Evolutionary conservation across 2,888 invertebrate genomes (phyloP).

Genomic region (Amphipoea lucens): DNA sequence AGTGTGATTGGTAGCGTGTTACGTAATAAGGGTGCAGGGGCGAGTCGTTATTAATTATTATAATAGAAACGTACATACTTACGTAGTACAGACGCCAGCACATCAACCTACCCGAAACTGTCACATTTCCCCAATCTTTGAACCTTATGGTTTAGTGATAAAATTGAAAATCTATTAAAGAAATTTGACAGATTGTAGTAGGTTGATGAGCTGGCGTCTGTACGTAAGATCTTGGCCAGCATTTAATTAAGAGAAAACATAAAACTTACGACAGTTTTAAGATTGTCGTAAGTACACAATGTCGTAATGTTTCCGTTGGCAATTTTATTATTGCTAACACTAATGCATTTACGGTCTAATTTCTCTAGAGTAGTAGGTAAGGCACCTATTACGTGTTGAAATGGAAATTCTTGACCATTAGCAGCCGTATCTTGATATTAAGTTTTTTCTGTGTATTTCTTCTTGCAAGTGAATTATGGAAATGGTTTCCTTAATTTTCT

Average conservation of each 20-base stretch:
- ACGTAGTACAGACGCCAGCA: too few relatives aligned
- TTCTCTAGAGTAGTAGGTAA: slow-evolving; percentile 62
- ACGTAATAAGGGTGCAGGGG: too few relatives aligned
- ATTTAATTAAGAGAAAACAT: slow-evolving; percentile 6
- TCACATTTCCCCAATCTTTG: too few relatives aligned
- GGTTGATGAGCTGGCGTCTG: too few relatives aligned
- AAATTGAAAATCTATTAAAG: too few relatives aligned
- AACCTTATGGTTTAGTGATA: too few relatives aligned
- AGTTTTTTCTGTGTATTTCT: background rate
- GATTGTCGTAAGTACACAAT: slow-evolving; percentile 22
- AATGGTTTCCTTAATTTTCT: background rate
- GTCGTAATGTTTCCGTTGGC: slow-evolving; percentile 59
- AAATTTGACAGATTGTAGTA: too few relatives aligned
- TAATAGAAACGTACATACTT: background rate
- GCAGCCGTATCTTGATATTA: background rate
- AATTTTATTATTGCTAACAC: slow-evolving; percentile 70
- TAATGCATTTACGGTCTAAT: slow-evolving; percentile 73
- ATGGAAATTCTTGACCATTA: slow-evolving; percentile 51
- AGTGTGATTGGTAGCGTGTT: too few relatives aligned
- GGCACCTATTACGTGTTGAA: slow-evolving; percentile 61
- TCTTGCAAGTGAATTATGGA: background rate
- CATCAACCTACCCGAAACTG: too few relatives aligned
- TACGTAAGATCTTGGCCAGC: background rate
- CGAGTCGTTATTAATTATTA: background rate
- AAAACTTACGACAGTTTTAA: slow-evolving; percentile 22